A percentile compares a stretch with the other conserved stretches of the same genome.
phyloP scores from a whole-genome alignment of 2,797 vertebrate genomes.

The Antennarius maculatus region DNA sequence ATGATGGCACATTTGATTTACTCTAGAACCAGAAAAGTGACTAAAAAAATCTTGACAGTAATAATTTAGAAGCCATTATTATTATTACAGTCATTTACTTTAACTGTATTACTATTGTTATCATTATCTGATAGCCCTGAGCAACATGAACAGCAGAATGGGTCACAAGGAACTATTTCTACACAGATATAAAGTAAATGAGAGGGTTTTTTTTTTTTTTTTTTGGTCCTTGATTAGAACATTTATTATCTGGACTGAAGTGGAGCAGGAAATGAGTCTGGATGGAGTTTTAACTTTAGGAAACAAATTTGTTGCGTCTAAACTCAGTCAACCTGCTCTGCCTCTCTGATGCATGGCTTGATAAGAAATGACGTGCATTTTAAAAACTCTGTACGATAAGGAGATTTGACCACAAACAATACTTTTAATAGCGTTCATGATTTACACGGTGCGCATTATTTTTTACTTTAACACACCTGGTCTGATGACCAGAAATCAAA shows the following conservation, averaged over 20 bases:
- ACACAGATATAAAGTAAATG: neutral
- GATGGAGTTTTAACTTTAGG: conserved; percentile 12
- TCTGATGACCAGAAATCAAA: neutral
- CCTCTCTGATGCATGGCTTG: conserved; percentile 22
- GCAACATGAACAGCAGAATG: neutral
- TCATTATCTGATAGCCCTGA: neutral
- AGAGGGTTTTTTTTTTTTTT: conserved; percentile 1
- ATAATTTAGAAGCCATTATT: too few relatives aligned
- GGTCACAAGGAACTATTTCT: neutral
- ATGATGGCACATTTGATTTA: too few relatives aligned
- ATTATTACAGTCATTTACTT: too few relatives aligned
- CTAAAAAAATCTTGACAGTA: too few relatives aligned
- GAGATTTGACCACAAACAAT: fast-evolving
- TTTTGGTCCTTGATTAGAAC: conserved; percentile 23
- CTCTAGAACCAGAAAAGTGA: too few relatives aligned
- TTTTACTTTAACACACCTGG: conserved; percentile 49
- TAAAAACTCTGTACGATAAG: neutral
- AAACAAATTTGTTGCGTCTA: conserved; percentile 55
- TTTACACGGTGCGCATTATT: neutral
- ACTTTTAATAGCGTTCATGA: neutral
- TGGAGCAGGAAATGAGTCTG: conserved; percentile 59
- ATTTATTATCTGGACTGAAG: conserved; percentile 27
- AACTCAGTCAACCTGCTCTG: conserved; percentile 37
- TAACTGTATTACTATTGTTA: too few relatives aligned
- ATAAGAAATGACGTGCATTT: conserved; percentile 7